Evolutionary conservation across 2,113 vertebrate genomes (phyloP).

Genomic region (Porphyrio hochstetteri): DNA sequence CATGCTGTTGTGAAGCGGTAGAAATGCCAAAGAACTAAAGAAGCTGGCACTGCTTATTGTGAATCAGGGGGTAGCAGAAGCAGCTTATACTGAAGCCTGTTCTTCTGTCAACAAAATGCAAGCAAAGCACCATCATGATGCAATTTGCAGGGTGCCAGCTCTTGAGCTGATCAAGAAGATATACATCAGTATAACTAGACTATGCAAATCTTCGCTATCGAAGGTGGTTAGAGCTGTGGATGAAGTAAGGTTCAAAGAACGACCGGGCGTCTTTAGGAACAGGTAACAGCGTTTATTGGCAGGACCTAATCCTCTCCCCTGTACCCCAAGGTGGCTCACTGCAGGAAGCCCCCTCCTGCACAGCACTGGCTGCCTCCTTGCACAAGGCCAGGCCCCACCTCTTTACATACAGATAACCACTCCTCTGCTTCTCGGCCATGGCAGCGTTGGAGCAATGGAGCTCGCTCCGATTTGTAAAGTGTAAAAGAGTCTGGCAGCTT

Average conservation of each 20-base stretch:
- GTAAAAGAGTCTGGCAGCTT: neutral
- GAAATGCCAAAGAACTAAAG: neutral
- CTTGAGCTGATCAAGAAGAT: neutral
- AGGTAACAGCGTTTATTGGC: too few relatives aligned
- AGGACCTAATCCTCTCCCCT: neutral
- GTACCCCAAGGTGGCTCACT: accelerated
- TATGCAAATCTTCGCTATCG: neutral
- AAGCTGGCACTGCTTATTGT: neutral
- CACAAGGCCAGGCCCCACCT: too few relatives aligned
- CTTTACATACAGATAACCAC: neutral
- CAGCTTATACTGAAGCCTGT: neutral
- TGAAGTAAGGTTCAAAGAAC: neutral
- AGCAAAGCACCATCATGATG: neutral
- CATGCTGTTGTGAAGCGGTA: neutral
- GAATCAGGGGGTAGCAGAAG: neutral
- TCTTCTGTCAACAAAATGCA: neutral
- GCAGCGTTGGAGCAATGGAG: neutral
- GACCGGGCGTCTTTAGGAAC: neutral
- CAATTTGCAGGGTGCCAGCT: neutral
- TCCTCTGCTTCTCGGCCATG: neutral
- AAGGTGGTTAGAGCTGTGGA: neutral
- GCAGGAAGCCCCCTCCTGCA: accelerated
- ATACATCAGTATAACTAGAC: neutral
- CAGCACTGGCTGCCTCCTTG: neutral
- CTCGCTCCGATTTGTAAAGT: neutral